These are phyloP conservation scores for Drosophila mojavensis DNA, from an alignment of 1,140 invertebrate genomes.

Conservation along the genomic window DNA sequence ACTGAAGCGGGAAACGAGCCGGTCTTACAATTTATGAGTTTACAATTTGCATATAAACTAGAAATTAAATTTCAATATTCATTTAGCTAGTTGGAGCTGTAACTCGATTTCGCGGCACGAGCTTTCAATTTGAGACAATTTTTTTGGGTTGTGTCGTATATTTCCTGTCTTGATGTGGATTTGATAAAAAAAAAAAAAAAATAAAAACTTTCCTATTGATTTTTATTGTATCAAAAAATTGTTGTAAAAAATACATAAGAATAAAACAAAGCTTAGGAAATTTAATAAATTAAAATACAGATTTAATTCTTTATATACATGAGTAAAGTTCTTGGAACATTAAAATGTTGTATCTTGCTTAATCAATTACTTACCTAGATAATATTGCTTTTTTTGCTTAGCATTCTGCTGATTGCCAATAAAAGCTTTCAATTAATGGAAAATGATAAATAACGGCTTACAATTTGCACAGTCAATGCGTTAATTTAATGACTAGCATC, in stretches of 20 bases:
- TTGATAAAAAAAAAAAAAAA: no score
- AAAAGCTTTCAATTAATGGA: slow-evolving; percentile 51
- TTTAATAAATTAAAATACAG: no score
- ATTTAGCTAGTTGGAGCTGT: not conserved
- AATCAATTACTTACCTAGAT: not conserved
- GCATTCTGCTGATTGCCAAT: not conserved
- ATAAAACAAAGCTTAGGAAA: no score
- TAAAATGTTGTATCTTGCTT: no score
- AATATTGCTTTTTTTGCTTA: slow-evolving; percentile 16
- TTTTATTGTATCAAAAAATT: no score
- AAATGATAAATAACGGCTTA: slow-evolving; percentile 1
- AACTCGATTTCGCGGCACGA: not conserved
- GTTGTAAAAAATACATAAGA: no score
- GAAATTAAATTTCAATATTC: slow-evolving; percentile 32
- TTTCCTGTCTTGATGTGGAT: no score
- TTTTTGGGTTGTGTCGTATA: not conserved
- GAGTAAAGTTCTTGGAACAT: no score
- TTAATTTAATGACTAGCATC: slow-evolving; percentile 53
- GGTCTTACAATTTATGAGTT: slow-evolving; percentile 50
- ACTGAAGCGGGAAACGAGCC: slow-evolving; percentile 17
- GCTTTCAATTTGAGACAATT: not conserved
- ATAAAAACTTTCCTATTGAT: no score
- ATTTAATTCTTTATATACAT: no score
- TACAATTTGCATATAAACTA: slow-evolving; percentile 51
- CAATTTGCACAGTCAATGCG: slow-evolving; percentile 29